Evolutionary conservation across 2,888 invertebrate species (phyloP).

Genomic region (Cephus rjabovi): DNA sequence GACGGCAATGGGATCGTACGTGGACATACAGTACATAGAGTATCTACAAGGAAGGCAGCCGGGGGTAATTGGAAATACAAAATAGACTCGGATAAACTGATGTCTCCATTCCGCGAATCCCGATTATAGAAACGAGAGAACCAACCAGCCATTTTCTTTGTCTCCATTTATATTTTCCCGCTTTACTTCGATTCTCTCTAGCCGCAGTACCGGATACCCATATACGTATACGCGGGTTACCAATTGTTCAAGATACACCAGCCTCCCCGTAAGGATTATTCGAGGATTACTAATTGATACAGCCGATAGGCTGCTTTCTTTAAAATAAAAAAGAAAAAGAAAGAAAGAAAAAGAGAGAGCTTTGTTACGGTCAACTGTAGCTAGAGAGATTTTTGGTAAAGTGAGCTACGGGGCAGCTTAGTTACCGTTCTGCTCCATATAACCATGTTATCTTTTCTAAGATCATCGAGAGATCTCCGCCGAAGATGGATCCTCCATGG

Average conservation of each 20-base stretch:
- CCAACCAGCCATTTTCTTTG: neutral
- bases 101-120: constrained; percentile 42
- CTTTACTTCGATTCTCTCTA: neutral
- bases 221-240: neutral
- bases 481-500: neutral
- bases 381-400: neutral
- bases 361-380: neutral
- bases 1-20: neutral
- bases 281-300: neutral
- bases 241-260: neutral
- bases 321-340: neutral
- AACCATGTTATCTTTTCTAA: constrained; percentile 34
- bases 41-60: constrained; percentile 11
- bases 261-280: neutral
- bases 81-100: constrained; percentile 46
- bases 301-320: neutral
- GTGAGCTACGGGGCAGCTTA: neutral
- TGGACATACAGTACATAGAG: neutral
- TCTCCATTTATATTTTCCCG: neutral
- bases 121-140: constrained; percentile 25
- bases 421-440: constrained; percentile 30
- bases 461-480: constrained; percentile 22
- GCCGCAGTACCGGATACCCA: neutral
- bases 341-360: neutral
- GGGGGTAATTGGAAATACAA: constrained; percentile 47